Conservation (phyloP, 2,888 invertebrate species). For the Branchellion lobata region DNA sequence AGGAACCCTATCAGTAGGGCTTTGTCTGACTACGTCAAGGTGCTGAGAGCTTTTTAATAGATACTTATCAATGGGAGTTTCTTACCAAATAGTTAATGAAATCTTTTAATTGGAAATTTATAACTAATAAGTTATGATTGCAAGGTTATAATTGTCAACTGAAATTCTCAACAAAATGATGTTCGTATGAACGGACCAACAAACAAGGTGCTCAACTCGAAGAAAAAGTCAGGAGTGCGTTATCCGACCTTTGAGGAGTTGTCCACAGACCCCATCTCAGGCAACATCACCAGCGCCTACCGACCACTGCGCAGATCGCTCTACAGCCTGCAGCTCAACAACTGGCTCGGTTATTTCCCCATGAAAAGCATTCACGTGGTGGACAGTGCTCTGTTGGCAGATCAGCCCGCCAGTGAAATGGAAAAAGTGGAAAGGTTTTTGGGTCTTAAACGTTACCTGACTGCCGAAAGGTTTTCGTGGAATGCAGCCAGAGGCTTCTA, state of each 20-base stretch:
- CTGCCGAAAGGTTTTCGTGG: conserved; percentile 83
- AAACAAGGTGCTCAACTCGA: background rate
- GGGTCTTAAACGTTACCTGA: conserved; percentile 56
- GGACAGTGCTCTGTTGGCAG: conserved; percentile 66
- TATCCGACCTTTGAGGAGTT: conserved; percentile 60
- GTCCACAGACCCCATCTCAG: conserved; percentile 59
- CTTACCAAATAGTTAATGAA: background rate
- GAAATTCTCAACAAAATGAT: too few species aligned
- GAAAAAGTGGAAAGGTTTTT: conserved; percentile 56
- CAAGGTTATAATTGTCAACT: background rate
- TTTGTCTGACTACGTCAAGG: conserved; percentile 93
- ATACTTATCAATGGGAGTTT: background rate
- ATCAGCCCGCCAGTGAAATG: conserved; percentile 58
- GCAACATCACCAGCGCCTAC: conserved; percentile 62
- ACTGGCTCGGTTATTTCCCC: conserved; percentile 89
- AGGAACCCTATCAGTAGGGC: conserved; percentile 92
- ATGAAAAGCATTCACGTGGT: conserved; percentile 88
- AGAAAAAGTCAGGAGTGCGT: conserved; percentile 31
- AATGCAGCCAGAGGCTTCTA: conserved; percentile 95
- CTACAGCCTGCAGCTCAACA: conserved; percentile 73
- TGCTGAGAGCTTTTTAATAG: too few species aligned
- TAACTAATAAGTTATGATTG: background rate
- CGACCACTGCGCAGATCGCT: conserved; percentile 62
- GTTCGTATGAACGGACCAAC: too few species aligned
- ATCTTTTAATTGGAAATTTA: background rate